Percentiles rank a stretch among this genome's conserved stretches.
Evolutionary conservation across 2,113 vertebrate genomes (phyloP).

Genomic region (Fregata magnificens): DNA sequence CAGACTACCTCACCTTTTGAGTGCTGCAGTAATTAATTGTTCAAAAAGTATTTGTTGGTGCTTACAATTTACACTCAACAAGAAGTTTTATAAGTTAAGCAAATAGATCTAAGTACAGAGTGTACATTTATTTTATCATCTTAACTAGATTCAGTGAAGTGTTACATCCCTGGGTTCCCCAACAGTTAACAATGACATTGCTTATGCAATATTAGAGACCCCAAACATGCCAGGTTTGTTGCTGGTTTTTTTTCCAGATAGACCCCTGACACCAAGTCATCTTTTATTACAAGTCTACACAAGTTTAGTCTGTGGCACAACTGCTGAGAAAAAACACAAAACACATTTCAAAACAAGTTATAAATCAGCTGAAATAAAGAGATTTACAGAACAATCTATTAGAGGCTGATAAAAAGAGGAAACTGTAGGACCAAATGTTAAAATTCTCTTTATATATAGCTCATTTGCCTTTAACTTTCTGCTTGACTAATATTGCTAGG

Average conservation of each 20-base stretch:
- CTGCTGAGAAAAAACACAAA: neutral
- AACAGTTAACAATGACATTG: neutral
- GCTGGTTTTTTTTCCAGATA: neutral
- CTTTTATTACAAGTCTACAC: neutral
- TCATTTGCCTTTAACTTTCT: neutral
- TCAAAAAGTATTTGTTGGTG: neutral
- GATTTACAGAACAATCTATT: neutral
- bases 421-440: neutral
- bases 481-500: neutral
- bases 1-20: neutral
- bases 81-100: neutral
- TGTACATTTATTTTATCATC: neutral
- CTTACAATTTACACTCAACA: neutral
- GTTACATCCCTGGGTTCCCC: neutral
- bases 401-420: neutral
- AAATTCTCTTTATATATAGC: neutral
- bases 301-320: neutral
- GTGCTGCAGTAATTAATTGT: neutral
- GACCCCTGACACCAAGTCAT: fast-evolving
- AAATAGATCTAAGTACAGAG: neutral
- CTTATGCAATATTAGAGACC: neutral
- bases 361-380: neutral
- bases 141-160: neutral
- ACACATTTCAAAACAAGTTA: neutral
- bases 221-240: neutral